Evolutionary conservation across 2,888 invertebrate genomes (phyloP).

Genomic region (Scaptomyza cyrtandrae): DNA sequence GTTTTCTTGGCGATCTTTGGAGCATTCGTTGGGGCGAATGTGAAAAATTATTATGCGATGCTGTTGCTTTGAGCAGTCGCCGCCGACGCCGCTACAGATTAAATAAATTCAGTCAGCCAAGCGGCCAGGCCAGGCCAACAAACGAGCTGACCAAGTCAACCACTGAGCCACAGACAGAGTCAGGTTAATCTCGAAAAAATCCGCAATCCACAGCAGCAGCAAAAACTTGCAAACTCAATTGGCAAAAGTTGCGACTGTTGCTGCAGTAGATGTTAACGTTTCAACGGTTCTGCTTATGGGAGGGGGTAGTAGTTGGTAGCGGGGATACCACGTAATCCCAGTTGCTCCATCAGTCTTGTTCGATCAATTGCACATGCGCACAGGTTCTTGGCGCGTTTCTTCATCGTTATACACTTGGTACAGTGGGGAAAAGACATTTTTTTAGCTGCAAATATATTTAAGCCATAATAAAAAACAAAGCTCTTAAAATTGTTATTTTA

Average conservation of each 20-base stretch:
- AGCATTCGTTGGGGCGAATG: slow-evolving; percentile 56
- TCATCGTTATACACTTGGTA: slow-evolving; percentile 4
- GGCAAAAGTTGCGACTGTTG: slow-evolving; percentile 45
- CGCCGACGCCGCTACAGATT: slow-evolving; percentile 78
- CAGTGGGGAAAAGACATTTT: background rate
- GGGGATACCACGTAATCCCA: slow-evolving; percentile 74
- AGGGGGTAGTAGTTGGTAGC: background rate
- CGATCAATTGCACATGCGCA: slow-evolving; percentile 83
- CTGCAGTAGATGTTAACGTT: slow-evolving; percentile 17
- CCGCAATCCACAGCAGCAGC: slow-evolving; percentile 60
- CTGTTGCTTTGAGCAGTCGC: slow-evolving; percentile 75
- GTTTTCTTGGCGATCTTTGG: slow-evolving; percentile 36
- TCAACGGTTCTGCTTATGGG: background rate
- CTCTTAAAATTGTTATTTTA: too few species aligned
- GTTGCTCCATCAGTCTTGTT: slow-evolving; percentile 83
- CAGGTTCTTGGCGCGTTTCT: slow-evolving; percentile 68
- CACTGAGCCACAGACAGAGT: slow-evolving; percentile 41
- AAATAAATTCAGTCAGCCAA: slow-evolving; percentile 72
- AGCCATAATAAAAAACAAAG: too few species aligned
- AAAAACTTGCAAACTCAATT: slow-evolving; percentile 79
- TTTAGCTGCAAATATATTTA: too few species aligned
- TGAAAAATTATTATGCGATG: slow-evolving; percentile 82
- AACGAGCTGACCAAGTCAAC: slow-evolving; percentile 26
- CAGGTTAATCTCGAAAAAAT: slow-evolving; percentile 67
- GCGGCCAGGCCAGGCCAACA: slow-evolving; percentile 32